These are phyloP conservation scores for Scleropages formosus DNA, from an alignment of 2,797 vertebrate species.

Conservation along the genomic window DNA sequence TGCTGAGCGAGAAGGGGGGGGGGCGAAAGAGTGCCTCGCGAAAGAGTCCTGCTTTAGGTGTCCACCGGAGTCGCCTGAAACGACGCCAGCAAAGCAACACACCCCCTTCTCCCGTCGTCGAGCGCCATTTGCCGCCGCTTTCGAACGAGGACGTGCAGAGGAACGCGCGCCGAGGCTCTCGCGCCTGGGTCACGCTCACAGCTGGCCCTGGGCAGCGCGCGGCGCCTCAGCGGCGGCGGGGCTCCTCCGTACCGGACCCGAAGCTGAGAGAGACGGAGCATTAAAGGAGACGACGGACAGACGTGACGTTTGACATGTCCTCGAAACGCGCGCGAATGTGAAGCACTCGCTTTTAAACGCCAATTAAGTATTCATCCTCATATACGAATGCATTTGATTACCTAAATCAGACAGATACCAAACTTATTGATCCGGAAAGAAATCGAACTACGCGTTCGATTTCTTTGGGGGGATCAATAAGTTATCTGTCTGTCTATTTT, in stretches of 20 bases:
- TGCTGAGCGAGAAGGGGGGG: no score
- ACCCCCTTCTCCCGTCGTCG: slow-evolving; percentile 47
- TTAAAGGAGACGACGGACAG: slow-evolving; percentile 13
- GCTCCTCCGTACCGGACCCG: slow-evolving; percentile 20
- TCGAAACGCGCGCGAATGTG: no score
- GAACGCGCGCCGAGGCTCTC: background rate
- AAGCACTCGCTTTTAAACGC: no score
- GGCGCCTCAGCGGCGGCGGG: background rate
- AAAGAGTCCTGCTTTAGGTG: slow-evolving; percentile 52
- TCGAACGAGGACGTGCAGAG: slow-evolving; percentile 27
- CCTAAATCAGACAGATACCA: no score
- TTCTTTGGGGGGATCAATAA: no score
- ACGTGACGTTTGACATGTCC: no score
- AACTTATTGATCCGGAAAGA: no score
- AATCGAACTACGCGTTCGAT: no score
- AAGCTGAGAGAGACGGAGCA: slow-evolving; percentile 30
- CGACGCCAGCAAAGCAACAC: slow-evolving; percentile 57
- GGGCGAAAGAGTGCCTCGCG: slow-evolving; percentile 26
- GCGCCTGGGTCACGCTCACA: background rate
- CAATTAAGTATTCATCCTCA: no score
- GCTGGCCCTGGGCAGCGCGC: slow-evolving; percentile 1
- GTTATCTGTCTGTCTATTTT: no score
- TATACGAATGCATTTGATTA: no score
- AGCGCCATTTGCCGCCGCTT: slow-evolving; percentile 36
- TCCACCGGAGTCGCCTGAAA: slow-evolving; percentile 61